A percentile compares a stretch with the other conserved stretches of the same genome.
phyloP scores from a whole-genome alignment of 2,113 vertebrate species.

The Cranoglanis bouderius region DNA sequence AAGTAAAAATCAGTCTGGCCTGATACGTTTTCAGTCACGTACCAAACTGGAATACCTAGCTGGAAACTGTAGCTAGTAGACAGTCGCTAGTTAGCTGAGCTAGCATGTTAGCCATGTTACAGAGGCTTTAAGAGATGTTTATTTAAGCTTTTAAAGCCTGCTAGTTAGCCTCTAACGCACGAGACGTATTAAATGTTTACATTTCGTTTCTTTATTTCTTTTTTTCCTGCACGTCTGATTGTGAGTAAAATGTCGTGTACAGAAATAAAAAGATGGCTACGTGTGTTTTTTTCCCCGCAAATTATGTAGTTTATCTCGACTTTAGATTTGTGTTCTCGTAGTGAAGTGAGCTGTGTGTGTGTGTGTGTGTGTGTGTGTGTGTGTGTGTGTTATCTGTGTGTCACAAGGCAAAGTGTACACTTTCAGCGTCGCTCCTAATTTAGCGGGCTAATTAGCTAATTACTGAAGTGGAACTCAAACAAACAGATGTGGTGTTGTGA shows the following conservation, averaged over 20 bases:
- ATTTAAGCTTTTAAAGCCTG: not conserved
- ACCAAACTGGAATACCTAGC: not conserved
- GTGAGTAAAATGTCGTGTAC: not conserved
- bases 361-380: slow-evolving; percentile 15
- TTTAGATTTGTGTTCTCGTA: not conserved
- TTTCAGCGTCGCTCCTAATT: slow-evolving; percentile 29
- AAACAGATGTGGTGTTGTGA: slow-evolving; percentile 41
- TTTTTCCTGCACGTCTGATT: not conserved
- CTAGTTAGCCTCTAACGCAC: not conserved
- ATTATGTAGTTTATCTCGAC: not conserved
- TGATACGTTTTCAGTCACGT: not conserved
- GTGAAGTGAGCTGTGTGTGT: slow-evolving; percentile 18
- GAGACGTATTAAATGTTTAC: not conserved
- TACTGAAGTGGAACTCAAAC: slow-evolving; percentile 41
- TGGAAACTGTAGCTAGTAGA: not conserved
- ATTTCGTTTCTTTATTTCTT: not conserved
- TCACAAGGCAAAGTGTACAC: slow-evolving; percentile 17
- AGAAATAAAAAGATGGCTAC: not conserved
- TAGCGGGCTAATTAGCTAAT: slow-evolving; percentile 36
- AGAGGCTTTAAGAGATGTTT: not conserved
- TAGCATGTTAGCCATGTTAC: not conserved
- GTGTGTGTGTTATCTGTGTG: slow-evolving; percentile 21
- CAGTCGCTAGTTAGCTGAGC: not conserved
- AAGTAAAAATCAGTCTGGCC: not conserved
- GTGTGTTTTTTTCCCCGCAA: not conserved